These are phyloP conservation scores for Sanderia malayensis DNA, from an alignment of 30 jellyfish, hydroid and myxozoan species.

Conservation along the genomic window DNA sequence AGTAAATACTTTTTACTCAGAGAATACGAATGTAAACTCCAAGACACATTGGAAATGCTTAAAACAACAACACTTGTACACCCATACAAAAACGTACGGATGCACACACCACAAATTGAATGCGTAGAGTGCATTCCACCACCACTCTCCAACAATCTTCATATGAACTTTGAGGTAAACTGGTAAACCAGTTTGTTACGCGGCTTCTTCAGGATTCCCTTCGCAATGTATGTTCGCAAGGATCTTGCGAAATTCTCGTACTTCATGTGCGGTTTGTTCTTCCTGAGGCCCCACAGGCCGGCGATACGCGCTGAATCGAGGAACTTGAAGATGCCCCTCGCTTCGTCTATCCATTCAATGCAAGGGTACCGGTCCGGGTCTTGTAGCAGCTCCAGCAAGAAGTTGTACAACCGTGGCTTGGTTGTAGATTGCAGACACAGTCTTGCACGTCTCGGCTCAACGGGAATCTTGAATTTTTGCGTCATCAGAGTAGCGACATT, in stretches of 20 bases:
- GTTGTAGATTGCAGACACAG: constrained; percentile 38
- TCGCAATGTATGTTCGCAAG: constrained; percentile 87
- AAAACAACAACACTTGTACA: constrained; percentile 65
- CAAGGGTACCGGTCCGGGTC: constrained; percentile 61
- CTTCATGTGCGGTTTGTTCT: constrained; percentile 89
- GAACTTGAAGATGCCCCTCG: constrained; percentile 78
- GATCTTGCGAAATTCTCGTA: constrained; percentile 94
- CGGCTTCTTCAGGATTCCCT: constrained; percentile 81
- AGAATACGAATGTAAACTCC: constrained; percentile 22
- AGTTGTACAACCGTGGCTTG: constrained; percentile 75
- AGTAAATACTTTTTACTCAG: constrained; percentile 74
- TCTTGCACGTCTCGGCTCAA: constrained; percentile 15
- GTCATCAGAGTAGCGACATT: not conserved
- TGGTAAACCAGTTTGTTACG: constrained; percentile 88
- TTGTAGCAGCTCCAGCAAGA: constrained; percentile 59
- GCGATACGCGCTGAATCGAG: constrained; percentile 83
- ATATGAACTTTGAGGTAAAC: constrained; percentile 52
- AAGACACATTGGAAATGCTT: constrained; percentile 58
- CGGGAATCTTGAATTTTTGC: constrained; percentile 25
- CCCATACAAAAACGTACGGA: constrained; percentile 42
- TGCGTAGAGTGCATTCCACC: constrained; percentile 41
- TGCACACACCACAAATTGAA: constrained; percentile 45
- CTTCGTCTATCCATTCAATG: constrained; percentile 84
- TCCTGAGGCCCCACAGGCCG: constrained; percentile 90
- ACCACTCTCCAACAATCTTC: constrained; percentile 2